Evolutionary conservation across 2,888 invertebrate species (phyloP), one percentile per base, ranked within the genome.

Genomic region (Trichacis sp.): DNA sequence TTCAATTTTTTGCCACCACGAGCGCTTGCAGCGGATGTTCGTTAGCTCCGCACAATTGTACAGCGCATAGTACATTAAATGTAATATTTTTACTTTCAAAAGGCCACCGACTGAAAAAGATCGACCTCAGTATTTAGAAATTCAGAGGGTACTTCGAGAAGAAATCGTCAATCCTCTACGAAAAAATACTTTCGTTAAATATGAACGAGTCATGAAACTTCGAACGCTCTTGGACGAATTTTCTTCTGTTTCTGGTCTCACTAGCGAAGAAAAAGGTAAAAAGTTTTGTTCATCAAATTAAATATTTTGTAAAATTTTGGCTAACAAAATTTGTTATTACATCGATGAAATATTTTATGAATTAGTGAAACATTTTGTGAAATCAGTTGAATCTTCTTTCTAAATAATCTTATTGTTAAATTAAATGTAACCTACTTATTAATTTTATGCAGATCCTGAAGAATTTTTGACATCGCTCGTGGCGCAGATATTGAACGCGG

Each of bases 111-210:
- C 83, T 58, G 77, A 81, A 42, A 82, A 84, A 53, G 90, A 90
- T 77, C 87, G 89, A 58, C 80, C 82, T 1, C 86, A 88, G 58
- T 89, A 89, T 72, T 84, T 86, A 66, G 86, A 94, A 86, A 94
- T 96, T 18, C 95, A 95, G 83, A 88, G 91, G 72, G 94, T 97
- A 42, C 87, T 98, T 56, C 89, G 96, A 43, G 97, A 98, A 83
- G 96, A 97, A 85, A 96, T 98, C 73, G 98, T 98, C 9, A 97
- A 98, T 87, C 98, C 98, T 9, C 87, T 98, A 56, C 88, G 98
- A 69, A 92, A 91, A 75, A 92, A 94, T 85, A 88, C 94, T 72
- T 98, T 93, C 86, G 98, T 98, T 42, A 89, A 95, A 73, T 96
- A 97, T n/a, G 96, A 97, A 85, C 90, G 95, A 75, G 96, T 98